phyloP scores from a whole-genome alignment of 2,888 invertebrate species.

The Microctonus hyperodae region DNA sequence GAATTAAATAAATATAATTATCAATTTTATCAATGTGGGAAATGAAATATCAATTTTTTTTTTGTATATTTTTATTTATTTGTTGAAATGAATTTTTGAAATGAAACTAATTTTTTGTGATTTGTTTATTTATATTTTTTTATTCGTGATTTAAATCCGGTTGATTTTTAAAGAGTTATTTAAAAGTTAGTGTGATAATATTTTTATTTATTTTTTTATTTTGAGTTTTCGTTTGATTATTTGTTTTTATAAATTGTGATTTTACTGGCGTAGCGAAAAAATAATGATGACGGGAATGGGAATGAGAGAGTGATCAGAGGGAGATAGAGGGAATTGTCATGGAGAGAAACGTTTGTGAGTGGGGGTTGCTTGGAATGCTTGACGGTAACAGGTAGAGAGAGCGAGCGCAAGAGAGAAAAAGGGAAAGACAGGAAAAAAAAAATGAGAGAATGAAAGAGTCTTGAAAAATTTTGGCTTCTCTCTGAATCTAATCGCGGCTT shows the following conservation, averaged over 20 bases:
- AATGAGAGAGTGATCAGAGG: background rate
- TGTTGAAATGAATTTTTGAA: no score
- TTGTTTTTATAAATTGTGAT: background rate
- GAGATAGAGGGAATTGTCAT: conserved; percentile 16
- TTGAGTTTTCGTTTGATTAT: background rate
- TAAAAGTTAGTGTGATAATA: no score
- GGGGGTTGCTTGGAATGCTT: conserved; percentile 40
- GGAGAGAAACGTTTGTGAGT: conserved; percentile 38
- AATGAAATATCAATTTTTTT: no score
- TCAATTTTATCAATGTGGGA: no score
- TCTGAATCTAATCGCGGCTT: conserved; percentile 9
- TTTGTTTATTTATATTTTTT: no score
- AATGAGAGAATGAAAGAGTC: conserved; percentile 13
- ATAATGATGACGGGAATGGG: background rate
- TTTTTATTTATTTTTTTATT: background rate
- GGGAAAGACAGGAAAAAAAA: conserved; percentile 24
- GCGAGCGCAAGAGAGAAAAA: conserved; percentile 4
- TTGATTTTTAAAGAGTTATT: no score
- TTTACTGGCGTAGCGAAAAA: background rate
- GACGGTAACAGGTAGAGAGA: conserved; percentile 42
- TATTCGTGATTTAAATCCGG: no score
- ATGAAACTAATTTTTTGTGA: no score
- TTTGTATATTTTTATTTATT: no score
- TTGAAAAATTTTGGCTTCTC: conserved; percentile 15
- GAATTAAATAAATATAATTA: no score